A percentile compares a stretch with the other conserved stretches of the same genome.
Evolutionary conservation across 2,113 vertebrate genomes (phyloP).

Genomic region (Percina caprodes): DNA sequence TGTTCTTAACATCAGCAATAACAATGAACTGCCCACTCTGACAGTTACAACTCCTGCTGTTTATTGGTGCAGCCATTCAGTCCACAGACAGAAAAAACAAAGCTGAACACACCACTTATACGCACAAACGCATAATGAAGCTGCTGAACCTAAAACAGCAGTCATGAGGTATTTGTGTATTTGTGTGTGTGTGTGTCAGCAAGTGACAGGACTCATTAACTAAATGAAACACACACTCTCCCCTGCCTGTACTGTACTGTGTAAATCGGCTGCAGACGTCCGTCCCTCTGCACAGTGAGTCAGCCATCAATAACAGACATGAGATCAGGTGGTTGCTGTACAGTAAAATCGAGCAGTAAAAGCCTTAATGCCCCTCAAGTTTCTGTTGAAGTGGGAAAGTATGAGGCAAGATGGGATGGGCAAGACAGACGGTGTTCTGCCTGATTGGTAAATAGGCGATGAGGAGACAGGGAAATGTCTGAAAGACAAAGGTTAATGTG

Average conservation of each 20-base stretch:
- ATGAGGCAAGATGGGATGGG: not conserved
- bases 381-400: constrained; percentile 11
- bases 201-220: constrained; percentile 51
- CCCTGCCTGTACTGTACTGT: not conserved
- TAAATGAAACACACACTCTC: constrained; percentile 39
- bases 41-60: not conserved
- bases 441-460: constrained; percentile 12
- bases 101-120: constrained; percentile 3
- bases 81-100: constrained; percentile 8
- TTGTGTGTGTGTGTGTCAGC: constrained; percentile 18
- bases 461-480: constrained; percentile 29
- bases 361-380: constrained; percentile 34
- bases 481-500: constrained; percentile 64
- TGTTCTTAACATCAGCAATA: not conserved
- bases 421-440: not conserved
- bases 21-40: constrained; percentile 6
- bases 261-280: not conserved
- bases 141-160: constrained; percentile 15
- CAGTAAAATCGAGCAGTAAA: constrained; percentile 43
- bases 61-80: constrained; percentile 17
- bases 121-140: constrained; percentile 13
- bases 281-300: constrained; percentile 9
- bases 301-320: constrained; percentile 31
- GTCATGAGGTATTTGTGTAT: constrained; percentile 7
- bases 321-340: constrained; percentile 28